A percentile compares a stretch with the other conserved stretches of the same genome.
Conservation (phyloP, 2,888 invertebrate species). For the Lithophane semibrunnea region DNA sequence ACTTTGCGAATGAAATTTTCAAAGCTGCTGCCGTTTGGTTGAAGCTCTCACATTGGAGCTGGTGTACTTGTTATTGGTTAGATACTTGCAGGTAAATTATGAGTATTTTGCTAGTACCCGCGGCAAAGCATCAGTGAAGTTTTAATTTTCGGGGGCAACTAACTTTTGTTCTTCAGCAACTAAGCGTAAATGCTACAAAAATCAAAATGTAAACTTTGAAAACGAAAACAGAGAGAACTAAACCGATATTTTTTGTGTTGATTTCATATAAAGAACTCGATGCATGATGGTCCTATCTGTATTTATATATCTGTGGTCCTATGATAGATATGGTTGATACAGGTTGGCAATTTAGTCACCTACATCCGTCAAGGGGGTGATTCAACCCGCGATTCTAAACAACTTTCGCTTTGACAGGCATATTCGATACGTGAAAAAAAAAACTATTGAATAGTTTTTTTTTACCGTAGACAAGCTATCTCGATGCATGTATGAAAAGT, state of each 20-base stretch:
- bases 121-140: too few species aligned
- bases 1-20: constrained; percentile 78
- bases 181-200: neutral
- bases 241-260: neutral
- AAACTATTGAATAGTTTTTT: too few species aligned
- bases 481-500: too few species aligned
- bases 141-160: too few species aligned
- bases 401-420: too few species aligned
- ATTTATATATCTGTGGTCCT: too few species aligned
- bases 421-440: too few species aligned
- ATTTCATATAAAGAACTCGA: neutral
- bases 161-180: neutral
- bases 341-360: too few species aligned
- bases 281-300: too few species aligned
- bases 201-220: neutral
- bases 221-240: neutral
- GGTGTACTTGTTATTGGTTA: constrained; percentile 2
- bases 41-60: constrained; percentile 4
- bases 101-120: neutral
- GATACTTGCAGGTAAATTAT: neutral
- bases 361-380: too few species aligned
- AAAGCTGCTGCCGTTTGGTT: constrained; percentile 16
- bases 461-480: too few species aligned
- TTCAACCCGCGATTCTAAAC: too few species aligned
- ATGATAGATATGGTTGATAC: neutral